Evolutionary conservation across 2,888 invertebrate genomes (phyloP), one percentile per base, ranked within the genome.

Genomic region (Bombylius major): DNA sequence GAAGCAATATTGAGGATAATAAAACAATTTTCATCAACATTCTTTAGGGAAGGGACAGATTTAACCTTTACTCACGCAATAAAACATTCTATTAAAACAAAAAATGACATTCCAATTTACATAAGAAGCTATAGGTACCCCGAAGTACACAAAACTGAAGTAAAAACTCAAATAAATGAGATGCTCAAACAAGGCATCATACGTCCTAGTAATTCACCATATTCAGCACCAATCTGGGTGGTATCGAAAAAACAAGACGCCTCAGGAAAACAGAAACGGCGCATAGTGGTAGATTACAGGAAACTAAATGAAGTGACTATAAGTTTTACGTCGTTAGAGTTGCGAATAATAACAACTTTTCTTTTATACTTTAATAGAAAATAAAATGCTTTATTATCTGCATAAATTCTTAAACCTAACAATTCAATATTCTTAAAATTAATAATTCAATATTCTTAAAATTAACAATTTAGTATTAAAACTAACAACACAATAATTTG

Each of bases 91-190:
- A 50, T 57, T n/a, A 54, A 42, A 14, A 57, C 57, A 4, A 8
- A 13, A 45, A 51, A 54, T 44, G 51, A 57, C 47, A 52, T 54
- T 14, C 59, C 54, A 12, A 54, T 59, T 14, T 58, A 59, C 13
- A 50, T 33, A 0, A 58, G 55, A 55, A 49, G 45, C 13, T 61
- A 60, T 33, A 50, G 59, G n/a, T 59, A 60, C 33, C 59, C 59
- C 11, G 50, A 60, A 53, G 48, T 56, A 31, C 60, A 60, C 45
- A 56, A 59, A 51, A 31, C n/a, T 5, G 60, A 60, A 50, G 56
- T 60, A 4, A 12, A 54, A 11, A 42, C 11, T 23, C 66, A 68
- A 64, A 64, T 67, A 6, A 49, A 62, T 47, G 62, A 65, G 58
- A 65, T 67, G 64, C 51, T 68, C 42, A 47, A 63, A n/a, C 58